These are phyloP conservation scores for Lepidothrix coronata DNA, from an alignment of 2,113 vertebrate genomes.

Conservation along the genomic window DNA sequence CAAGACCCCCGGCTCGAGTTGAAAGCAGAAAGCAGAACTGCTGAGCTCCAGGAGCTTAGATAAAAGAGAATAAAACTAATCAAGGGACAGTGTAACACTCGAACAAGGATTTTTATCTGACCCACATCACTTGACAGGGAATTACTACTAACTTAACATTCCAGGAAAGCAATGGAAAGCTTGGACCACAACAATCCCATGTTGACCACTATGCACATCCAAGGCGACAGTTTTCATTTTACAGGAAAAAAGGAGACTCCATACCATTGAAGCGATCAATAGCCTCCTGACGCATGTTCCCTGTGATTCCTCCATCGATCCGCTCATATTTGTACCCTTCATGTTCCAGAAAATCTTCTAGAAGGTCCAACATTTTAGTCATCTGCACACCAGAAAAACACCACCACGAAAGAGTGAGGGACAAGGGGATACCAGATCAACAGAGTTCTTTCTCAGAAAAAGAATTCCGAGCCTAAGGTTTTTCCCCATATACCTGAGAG, in stretches of 20 bases:
- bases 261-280: conserved; percentile 97
- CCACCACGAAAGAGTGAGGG: not conserved
- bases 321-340: conserved; percentile 98
- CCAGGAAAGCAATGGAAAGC: not conserved
- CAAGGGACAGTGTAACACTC: not conserved
- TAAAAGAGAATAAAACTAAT: not conserved
- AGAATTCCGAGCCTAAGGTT: not conserved
- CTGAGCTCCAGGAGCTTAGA: conserved; percentile 90
- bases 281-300: conserved; percentile 95
- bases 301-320: conserved; percentile 95
- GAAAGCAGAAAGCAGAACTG: conserved; percentile 98
- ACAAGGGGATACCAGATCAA: not conserved
- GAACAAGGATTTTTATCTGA: not conserved
- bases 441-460: not conserved
- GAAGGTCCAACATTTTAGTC: conserved; percentile 97
- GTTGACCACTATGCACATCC: not conserved
- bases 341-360: conserved; percentile 95
- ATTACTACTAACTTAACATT: not conserved
- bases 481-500: conserved; percentile 83
- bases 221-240: not conserved
- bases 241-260: not conserved
- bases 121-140: not conserved
- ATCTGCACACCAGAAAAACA: conserved; percentile 73
- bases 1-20: conserved; percentile 95
- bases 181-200: not conserved